Base-by-base conservation (phyloP, 2,797 vertebrate species). In the Bufotes viridis region DNA sequence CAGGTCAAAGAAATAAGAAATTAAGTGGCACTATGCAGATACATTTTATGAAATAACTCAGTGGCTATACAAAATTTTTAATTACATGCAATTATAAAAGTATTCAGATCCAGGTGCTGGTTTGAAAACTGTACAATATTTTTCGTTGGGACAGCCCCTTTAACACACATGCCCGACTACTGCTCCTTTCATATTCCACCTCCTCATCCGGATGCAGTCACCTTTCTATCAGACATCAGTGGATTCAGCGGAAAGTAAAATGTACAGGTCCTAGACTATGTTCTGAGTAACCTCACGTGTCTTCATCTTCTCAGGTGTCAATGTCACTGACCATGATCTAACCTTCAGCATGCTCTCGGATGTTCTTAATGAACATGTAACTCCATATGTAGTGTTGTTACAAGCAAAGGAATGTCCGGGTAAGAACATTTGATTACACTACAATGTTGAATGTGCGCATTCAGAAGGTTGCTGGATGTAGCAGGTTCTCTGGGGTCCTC, bases 341-440 rank as follows among this genome's bases (percentile, higher is more conserved):
- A 98, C 97, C 67, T 97, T 99, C 91, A 96, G 95, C 93, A 96
- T 95, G 90, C 91, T 99, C 57, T 96, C 95, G 12, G 97, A 98
- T 82, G 92, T 95, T 79, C 94, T 99, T 87, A 95, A 94, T 78
- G 93, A 95, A 92, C 96, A 93, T 7, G 91, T 99, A 90, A 97
- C 96, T 86, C 97, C 97, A 67, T 95, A 97, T 78, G 93, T 98
- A 81, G 96, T 95, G 12, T 96, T 95, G 49, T 87, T 99, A 74
- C 96, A 97, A 92, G 96, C 97, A 90, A 98, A 99, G 93, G 97
- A 99, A 91, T 99, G 97, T 89, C 92, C 93, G 94, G 96, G 98
- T 99, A 93, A 92, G 80, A 57, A 26, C 3, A 34, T 74, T 34
- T 70, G 14, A 70, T 29, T 69, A 69, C 67, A 69, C 29, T 72